Evolutionary conservation across 1,140 invertebrate species (phyloP).

Genomic region (Drosophila obscura): DNA sequence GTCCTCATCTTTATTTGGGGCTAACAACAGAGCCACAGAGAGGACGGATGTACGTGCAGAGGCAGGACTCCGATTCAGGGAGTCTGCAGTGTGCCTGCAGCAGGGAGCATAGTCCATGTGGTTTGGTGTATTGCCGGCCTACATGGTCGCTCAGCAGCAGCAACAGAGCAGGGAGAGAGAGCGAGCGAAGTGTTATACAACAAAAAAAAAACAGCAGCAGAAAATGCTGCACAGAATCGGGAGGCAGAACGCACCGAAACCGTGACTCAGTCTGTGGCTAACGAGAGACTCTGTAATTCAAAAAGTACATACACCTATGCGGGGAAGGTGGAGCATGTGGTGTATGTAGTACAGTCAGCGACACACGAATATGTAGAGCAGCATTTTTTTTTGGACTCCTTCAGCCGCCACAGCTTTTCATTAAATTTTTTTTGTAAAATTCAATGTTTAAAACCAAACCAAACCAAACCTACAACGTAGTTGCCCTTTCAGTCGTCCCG

Average conservation of each 20-base stretch:
- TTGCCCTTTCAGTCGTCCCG: conserved; percentile 2
- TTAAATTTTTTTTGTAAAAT: neutral
- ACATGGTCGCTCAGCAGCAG: conserved; percentile 32
- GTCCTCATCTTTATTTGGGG: too few relatives aligned
- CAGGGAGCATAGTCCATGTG: too few relatives aligned
- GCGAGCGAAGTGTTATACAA: conserved; percentile 43
- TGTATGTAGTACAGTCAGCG: neutral
- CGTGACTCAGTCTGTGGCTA: conserved; percentile 51
- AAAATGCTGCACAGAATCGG: conserved; percentile 12
- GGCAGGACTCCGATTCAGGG: too few relatives aligned
- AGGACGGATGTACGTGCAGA: too few relatives aligned
- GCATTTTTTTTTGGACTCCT: too few relatives aligned
- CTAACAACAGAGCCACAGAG: too few relatives aligned
- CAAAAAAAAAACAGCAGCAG: conserved; percentile 29
- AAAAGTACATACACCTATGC: conserved; percentile 28
- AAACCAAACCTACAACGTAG: neutral
- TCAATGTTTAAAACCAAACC: neutral
- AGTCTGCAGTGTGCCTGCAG: too few relatives aligned
- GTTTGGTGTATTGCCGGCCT: conserved; percentile 44
- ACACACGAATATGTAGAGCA: neutral
- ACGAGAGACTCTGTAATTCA: conserved; percentile 70
- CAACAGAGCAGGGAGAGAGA: too few relatives aligned
- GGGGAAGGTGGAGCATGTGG: neutral
- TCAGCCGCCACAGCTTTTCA: neutral
- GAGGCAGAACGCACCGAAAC: conserved; percentile 17